A percentile compares a stretch with the other conserved stretches of the same genome.
Evolutionary conservation across 2,113 vertebrate genomes (phyloP).

Genomic region (Glaucidium brasilianum): DNA sequence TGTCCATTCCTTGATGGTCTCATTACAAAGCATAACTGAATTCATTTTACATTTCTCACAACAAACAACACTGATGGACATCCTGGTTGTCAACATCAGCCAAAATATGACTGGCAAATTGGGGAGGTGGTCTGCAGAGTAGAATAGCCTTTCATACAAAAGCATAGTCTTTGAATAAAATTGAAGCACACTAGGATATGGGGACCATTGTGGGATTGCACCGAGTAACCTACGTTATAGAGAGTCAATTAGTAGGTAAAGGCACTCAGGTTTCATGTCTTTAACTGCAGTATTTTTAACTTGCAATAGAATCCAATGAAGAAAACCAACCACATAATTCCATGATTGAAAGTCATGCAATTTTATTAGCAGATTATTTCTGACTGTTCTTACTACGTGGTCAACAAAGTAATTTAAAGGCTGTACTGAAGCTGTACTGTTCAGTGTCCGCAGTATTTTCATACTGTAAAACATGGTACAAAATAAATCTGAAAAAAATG

Average conservation of each 20-base stretch:
- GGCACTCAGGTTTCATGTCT: background rate
- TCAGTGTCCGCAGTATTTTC: background rate
- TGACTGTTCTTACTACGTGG: background rate
- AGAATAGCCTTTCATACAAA: background rate
- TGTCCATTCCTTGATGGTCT: background rate
- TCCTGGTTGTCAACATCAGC: background rate
- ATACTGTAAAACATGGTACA: background rate
- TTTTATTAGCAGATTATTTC: background rate
- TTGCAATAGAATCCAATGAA: background rate
- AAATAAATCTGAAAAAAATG: constrained; percentile 32
- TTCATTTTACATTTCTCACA: background rate
- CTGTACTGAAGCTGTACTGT: background rate
- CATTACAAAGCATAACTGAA: background rate
- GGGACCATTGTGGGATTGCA: background rate
- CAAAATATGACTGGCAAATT: background rate
- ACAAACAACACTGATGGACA: background rate
- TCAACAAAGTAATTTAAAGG: background rate
- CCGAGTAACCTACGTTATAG: background rate
- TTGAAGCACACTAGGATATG: background rate
- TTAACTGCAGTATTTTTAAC: background rate
- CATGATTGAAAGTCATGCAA: background rate
- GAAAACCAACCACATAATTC: background rate
- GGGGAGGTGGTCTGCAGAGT: background rate
- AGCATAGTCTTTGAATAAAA: background rate
- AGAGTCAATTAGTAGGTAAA: background rate